phyloP scores from a whole-genome alignment of 1,140 invertebrate species.

The Episyrphus balteatus region DNA sequence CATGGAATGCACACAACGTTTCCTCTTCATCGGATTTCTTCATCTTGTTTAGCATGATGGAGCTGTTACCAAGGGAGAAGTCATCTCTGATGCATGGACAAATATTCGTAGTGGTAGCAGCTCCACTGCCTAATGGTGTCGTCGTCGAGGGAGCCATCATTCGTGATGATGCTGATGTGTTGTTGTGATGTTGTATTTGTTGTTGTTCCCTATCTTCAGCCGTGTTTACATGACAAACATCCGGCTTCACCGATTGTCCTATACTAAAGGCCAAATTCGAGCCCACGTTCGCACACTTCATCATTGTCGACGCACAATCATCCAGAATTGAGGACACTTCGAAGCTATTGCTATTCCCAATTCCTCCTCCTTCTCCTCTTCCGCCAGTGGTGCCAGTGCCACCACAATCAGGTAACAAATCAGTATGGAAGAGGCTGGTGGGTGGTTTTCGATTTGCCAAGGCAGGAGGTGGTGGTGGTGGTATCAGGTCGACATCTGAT shows the following conservation, averaged over 20 bases:
- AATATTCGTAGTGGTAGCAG: not conserved
- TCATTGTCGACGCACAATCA: conserved; percentile 26
- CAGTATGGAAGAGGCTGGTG: not conserved
- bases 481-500: conserved; percentile 33
- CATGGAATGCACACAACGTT: too few species aligned
- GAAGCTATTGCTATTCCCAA: not conserved
- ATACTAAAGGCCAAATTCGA: conserved; percentile 2
- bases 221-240: conserved; percentile 19
- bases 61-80: too few species aligned
- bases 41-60: too few species aligned
- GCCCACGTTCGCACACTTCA: conserved; percentile 22
- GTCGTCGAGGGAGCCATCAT: not conserved
- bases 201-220: not conserved
- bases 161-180: too few species aligned
- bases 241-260: conserved; percentile 14
- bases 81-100: too few species aligned
- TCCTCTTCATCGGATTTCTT: too few species aligned
- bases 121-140: not conserved
- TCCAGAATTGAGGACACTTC: conserved; percentile 15
- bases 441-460: conserved; percentile 5
- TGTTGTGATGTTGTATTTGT: too few species aligned
- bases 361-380: too few species aligned
- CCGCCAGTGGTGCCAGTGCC: not conserved
- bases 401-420: too few species aligned
- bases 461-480: conserved; percentile 28